Conservation (phyloP, 2,797 vertebrate species). For the Paramormyrops hopkinsi region DNA sequence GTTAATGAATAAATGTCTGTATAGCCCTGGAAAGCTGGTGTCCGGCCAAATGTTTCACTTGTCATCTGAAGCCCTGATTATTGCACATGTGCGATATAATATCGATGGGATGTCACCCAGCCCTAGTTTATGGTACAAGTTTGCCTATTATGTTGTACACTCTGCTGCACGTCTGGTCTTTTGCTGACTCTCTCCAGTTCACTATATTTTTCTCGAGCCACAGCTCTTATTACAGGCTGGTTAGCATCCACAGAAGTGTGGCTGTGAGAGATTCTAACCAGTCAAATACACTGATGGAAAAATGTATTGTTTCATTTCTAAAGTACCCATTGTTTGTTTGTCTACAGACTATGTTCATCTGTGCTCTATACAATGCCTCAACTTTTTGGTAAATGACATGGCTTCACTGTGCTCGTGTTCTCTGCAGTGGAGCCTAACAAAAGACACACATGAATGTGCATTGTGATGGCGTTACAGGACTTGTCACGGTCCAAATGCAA, state of each 20-base stretch:
- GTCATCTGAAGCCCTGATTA: background rate
- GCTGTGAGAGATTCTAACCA: background rate
- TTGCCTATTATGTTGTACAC: background rate
- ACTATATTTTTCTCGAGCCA: background rate
- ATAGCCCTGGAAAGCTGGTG: background rate
- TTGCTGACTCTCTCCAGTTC: background rate
- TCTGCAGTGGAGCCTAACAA: background rate
- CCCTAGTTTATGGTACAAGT: background rate
- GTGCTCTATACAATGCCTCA: background rate
- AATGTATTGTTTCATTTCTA: background rate
- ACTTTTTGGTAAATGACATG: background rate
- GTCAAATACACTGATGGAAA: background rate
- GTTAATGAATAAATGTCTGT: background rate
- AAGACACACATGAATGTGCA: background rate
- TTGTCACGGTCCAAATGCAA: background rate
- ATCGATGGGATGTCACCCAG: background rate
- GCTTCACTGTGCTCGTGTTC: background rate
- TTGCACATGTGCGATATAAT: background rate
- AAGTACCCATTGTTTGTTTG: background rate
- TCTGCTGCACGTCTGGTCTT: background rate
- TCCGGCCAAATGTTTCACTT: background rate
- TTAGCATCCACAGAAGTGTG: background rate
- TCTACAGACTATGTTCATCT: background rate
- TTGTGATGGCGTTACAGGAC: background rate
- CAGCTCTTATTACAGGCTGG: background rate